Evolutionary conservation across 2,797 vertebrate species (phyloP).

Genomic region (Propithecus deckenii): DNA sequence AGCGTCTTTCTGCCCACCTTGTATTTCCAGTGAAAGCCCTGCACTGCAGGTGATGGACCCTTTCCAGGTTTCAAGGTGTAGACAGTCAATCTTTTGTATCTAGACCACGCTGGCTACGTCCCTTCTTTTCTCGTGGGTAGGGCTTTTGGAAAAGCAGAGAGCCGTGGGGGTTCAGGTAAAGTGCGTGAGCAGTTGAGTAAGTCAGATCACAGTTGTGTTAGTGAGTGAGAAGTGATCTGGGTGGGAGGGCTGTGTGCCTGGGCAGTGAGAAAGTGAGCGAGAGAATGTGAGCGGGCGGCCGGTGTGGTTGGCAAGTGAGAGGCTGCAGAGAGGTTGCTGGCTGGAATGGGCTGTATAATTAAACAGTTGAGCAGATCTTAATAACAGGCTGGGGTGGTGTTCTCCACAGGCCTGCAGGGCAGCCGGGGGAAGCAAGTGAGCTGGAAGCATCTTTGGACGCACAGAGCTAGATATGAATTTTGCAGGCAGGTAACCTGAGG

Average conservation of each 20-base stretch:
- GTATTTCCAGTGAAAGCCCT: neutral
- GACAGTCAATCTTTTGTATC: neutral
- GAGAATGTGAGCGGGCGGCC: conserved; percentile 74
- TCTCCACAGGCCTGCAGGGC: neutral
- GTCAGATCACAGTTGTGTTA: neutral
- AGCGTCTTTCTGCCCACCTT: neutral
- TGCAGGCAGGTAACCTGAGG: neutral
- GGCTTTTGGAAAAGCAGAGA: neutral
- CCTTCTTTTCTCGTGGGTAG: neutral
- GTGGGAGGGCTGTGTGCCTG: conserved; percentile 14
- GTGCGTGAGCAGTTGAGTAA: neutral
- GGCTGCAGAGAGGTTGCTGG: conserved; percentile 67
- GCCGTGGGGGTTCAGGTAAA: neutral
- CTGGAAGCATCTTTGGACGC: neutral
- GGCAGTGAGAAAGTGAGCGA: conserved; percentile 69
- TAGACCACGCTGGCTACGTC: neutral
- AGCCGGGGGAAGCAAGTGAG: accelerated
- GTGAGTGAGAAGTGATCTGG: conserved; percentile 40
- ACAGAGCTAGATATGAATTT: neutral
- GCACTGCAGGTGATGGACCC: accelerated
- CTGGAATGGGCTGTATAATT: conserved; percentile 46
- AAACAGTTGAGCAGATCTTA: conserved; percentile 14
- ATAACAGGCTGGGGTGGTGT: neutral
- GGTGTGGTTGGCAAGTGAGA: conserved; percentile 73
- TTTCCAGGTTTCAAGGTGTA: neutral